Evolutionary conservation across 2,888 invertebrate species (phyloP), one percentile per base, ranked within the genome.

Genomic region (Pyralis farinalis): DNA sequence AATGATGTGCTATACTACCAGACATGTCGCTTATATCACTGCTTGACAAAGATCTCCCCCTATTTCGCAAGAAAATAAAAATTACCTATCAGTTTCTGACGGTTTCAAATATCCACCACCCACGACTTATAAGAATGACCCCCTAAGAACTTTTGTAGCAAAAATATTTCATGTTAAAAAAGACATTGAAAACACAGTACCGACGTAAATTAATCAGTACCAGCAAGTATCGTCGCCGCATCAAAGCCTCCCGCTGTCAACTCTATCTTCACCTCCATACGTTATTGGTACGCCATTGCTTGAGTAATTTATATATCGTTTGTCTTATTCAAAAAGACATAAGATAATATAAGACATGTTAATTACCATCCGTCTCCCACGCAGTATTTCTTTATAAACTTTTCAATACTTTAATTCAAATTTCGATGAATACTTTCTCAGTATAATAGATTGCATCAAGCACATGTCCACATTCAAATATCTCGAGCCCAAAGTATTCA

Each of bases 401-500:
- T 33, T 16, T 22, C 27, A 8, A 27, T 39, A 28, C 32, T 33
- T 40, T 30, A 35, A 33, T 27, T 44, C 34, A 40, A 27, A 38
- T 41, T 21, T 29, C 38, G 56, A 56, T 58, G 37, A 58, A 53
- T 44, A 47, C 53, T 53, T 52, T 58, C 50, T 46, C 16, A 49
- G 55, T 49, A 58, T 53, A 57, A 65, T 61, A 46, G 55, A 58
- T 56, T 57, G 49, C 55, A 56, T 48, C 42, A 51, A 47, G 39
- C 46, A 47, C 46, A 45, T 28, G 41, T 49, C 43, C 51, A 49
- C 47, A 55, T 43, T 53, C 55, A 54, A 54, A 63, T 55, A 55
- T 60, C 67, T 58, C 59, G 62, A 60, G 57, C 43, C 48, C 55
- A 55, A 57, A 58, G 53, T 54, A 53, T 59, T 53, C 61, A 61